A percentile compares a stretch with the other conserved stretches of the same genome.
These are phyloP conservation scores for Eufriesea mexicana DNA, from an alignment of 1,140 invertebrate species.

Conservation along the genomic window DNA sequence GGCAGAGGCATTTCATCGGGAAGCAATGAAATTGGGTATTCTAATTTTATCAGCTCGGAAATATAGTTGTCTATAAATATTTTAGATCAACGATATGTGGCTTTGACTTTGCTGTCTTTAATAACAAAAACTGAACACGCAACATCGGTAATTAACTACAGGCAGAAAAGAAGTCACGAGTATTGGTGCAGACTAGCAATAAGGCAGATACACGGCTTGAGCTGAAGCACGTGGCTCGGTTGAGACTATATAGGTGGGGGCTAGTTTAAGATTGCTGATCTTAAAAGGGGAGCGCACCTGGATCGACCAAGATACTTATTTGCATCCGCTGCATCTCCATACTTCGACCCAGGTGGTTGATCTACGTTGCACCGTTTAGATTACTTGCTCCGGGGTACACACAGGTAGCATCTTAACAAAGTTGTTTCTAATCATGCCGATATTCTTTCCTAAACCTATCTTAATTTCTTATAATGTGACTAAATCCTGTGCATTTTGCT, in stretches of 20 bases:
- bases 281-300: slow-evolving; percentile 62
- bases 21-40: neutral
- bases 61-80: neutral
- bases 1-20: too few species aligned
- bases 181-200: slow-evolving; percentile 15
- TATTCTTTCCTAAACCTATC: neutral
- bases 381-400: slow-evolving; percentile 18
- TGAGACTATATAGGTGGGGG: slow-evolving; percentile 22
- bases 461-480: slow-evolving; percentile 8
- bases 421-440: slow-evolving; percentile 9
- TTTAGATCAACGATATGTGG: neutral
- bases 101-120: neutral
- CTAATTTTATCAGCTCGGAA: neutral
- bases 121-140: neutral
- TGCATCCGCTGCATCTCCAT: slow-evolving; percentile 51
- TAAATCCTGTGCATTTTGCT: too few species aligned
- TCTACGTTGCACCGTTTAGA: slow-evolving; percentile 25
- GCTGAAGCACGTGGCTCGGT: slow-evolving; percentile 43
- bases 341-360: slow-evolving; percentile 33
- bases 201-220: neutral
- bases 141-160: neutral
- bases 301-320: slow-evolving; percentile 62
- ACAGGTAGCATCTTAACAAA: slow-evolving; percentile 28
- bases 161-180: neutral
- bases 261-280: slow-evolving; percentile 62